Conservation (phyloP, 2,113 vertebrate genomes). For the Glareola pratincola region DNA sequence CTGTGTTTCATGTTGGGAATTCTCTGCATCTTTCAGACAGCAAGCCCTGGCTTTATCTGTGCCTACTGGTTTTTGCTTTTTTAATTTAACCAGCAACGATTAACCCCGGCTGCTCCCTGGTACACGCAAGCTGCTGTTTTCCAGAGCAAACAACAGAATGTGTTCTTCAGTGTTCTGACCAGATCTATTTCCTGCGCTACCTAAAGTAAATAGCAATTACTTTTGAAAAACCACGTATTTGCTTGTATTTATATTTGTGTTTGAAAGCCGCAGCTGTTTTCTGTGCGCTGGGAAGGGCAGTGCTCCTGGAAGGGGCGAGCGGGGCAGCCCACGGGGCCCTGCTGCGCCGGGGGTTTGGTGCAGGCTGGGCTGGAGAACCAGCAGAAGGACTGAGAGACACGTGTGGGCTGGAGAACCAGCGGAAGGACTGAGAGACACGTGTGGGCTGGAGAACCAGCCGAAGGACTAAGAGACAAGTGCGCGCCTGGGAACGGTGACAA, state of each 20-base stretch:
- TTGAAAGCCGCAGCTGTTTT: fast-evolving
- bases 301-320: not conserved
- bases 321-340: too few species aligned
- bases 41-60: not conserved
- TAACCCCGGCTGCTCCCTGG: not conserved
- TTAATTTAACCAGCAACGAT: not conserved
- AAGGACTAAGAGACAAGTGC: fast-evolving
- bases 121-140: not conserved
- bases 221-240: not conserved
- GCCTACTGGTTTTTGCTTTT: not conserved
- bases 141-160: not conserved
- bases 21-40: not conserved
- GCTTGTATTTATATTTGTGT: not conserved
- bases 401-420: not conserved
- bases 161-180: not conserved
- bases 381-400: fast-evolving
- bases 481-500: fast-evolving
- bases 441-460: not conserved
- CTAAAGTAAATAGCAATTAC: not conserved
- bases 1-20: not conserved
- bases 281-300: too few species aligned
- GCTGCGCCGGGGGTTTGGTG: too few species aligned
- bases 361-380: not conserved
- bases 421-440: too few species aligned
- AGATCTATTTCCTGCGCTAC: not conserved